These are phyloP conservation scores for Megathymus violae DNA, from an alignment of 1,140 invertebrate species.

Conservation along the genomic window DNA sequence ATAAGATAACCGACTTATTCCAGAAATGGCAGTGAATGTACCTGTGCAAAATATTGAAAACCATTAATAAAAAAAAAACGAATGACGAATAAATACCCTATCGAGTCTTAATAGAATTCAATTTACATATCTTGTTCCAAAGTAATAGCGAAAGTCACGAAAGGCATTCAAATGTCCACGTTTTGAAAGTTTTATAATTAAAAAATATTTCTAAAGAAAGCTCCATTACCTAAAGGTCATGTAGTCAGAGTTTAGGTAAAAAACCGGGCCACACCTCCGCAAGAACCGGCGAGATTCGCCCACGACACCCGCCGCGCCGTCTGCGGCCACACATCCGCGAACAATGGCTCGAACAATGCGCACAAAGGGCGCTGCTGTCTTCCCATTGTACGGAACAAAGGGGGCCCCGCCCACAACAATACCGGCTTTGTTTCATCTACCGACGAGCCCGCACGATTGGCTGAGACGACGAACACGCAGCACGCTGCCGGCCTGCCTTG, in stretches of 20 bases:
- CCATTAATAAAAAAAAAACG: no score
- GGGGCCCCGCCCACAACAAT: constrained; percentile 63
- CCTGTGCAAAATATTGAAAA: no score
- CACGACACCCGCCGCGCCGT: no score
- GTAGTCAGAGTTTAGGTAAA: constrained; percentile 40
- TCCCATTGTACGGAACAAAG: constrained; percentile 73
- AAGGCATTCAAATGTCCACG: no score
- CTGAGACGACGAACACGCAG: constrained; percentile 38
- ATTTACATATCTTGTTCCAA: no score
- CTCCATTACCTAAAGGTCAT: background rate
- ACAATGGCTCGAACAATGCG: constrained; percentile 57
- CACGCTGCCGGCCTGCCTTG: constrained; percentile 32
- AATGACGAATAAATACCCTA: no score
- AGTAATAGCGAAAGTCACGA: no score
- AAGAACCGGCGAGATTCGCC: constrained; percentile 23
- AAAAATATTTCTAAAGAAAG: no score
- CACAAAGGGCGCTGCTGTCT: constrained; percentile 62
- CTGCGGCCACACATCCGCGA: constrained; percentile 42
- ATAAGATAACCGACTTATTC: no score
- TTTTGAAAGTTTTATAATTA: no score
- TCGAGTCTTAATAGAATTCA: no score
- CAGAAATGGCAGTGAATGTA: no score
- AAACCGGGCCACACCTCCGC: constrained; percentile 42
- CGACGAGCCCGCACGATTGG: constrained; percentile 49
- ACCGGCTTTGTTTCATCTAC: constrained; percentile 68